Base-by-base conservation (phyloP, 1,140 invertebrate genomes). In the Micrasema longulum region DNA sequence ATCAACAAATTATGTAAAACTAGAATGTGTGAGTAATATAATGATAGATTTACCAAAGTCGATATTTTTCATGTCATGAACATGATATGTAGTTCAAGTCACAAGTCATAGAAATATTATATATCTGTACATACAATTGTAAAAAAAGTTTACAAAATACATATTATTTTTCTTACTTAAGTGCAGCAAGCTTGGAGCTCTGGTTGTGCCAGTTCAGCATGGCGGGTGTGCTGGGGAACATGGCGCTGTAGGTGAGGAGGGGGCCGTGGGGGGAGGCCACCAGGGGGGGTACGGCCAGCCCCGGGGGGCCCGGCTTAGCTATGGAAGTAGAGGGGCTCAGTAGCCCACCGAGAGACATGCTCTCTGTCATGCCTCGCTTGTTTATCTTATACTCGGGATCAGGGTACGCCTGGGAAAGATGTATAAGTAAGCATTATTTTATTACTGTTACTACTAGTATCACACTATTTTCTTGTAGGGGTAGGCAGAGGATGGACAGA, bases 171-270 rank as follows among this genome's bases (percentile, higher is more conserved):
- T n/a, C 63, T 65, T 62, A 78, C 35, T 88, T 85, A 20, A 94
- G 89, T 79, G 90, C 84, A 76, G 87, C 84, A 35, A 93, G 80
- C 73, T 89, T 87, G 79, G 91, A 91, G 57, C 90, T 88, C 75
- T 95, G 91, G 76, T 93, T 90, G 75, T 98, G 93, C 97, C 97
- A 99, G 82, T 97, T 95, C 2, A 99, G 89, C 89, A 97, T 96
- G 0, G 97, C 95, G 0, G 97, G 89, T 41, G 88, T 90, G 57
- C 92, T 91, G 5, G 97, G 96, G 79, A 95, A 95, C 68, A 96
- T 88, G 5, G 92, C 89, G 73, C 91, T 91, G 79, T 93, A 93
- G 0, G 92, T 92, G 35, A 94, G 87, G 71, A 90, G 88, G 1
- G 90, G 57, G 3, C 57, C 57, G 20, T 63, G 57, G 7, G 57